Evolutionary conservation across 2,888 invertebrate species (phyloP).

Genomic region (Eurytoma californica): DNA sequence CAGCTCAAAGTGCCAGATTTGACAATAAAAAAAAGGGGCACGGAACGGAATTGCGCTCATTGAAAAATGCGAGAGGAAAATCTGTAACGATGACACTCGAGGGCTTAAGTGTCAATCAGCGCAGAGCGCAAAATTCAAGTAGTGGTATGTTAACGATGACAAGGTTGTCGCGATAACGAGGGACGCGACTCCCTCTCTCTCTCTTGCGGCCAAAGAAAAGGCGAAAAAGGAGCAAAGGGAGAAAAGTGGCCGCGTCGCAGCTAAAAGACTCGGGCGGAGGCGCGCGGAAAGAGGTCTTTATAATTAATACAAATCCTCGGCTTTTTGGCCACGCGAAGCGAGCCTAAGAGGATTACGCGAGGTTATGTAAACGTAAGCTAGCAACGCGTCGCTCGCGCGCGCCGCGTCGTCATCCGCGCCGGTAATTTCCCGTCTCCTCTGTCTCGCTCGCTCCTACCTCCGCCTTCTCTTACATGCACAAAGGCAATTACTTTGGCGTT

Average conservation of each 20-base stretch:
- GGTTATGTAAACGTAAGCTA: conserved; percentile 55
- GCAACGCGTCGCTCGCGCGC: background rate
- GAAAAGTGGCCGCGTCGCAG: background rate
- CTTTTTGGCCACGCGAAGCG: conserved; percentile 56
- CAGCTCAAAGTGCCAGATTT: too few species aligned
- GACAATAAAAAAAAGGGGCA: background rate
- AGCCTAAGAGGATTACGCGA: conserved; percentile 61
- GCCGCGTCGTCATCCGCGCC: too few species aligned
- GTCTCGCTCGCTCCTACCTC: background rate
- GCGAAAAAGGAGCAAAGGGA: background rate
- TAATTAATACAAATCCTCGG: conserved; percentile 60
- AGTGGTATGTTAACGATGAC: conserved; percentile 25
- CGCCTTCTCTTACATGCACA: background rate
- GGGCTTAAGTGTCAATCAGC: conserved; percentile 30
- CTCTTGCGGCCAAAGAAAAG: background rate
- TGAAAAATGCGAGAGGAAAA: background rate
- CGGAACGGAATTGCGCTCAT: background rate
- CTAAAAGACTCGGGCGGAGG: background rate
- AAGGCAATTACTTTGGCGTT: conserved; percentile 40
- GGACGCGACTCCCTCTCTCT: background rate
- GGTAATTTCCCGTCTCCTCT: conserved; percentile 23
- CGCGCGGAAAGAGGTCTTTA: conserved; percentile 42
- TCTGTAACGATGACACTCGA: conserved; percentile 14
- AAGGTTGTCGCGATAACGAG: background rate
- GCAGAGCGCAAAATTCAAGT: conserved; percentile 16